Base-by-base conservation (phyloP, 1,140 invertebrate species). In the Leptinotarsa undecemlineata region DNA sequence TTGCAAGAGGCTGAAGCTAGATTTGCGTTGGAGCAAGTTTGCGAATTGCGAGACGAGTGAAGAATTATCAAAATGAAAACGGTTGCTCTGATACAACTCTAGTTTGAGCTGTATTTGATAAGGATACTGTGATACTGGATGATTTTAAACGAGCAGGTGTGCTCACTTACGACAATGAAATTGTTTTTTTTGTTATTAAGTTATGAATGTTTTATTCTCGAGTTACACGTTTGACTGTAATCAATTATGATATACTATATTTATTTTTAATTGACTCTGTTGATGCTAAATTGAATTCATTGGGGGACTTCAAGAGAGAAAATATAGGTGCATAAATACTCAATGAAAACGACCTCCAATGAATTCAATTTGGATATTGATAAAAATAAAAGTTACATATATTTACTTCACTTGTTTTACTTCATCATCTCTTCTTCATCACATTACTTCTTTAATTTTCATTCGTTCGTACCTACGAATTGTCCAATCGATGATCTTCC, bases 111-210 rank as follows among this genome's bases (percentile, higher is more conserved):
- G n/a, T 74, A 69, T 60, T 71, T 76, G 64, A 74, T 71, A 69
- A 76, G 78, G 76, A 79, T 77, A 77, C 78, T 79, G 78, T 79
- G 78, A 79, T 79, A 79, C 72, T 75, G 78, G 77, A 68, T 71
- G 42, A 42, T 62, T 66, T 48, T 19, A 71, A 51, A 63, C 63
- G 62, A 73, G 67, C 48, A 69, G 47, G 61, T 33, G 64, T 47
- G 21, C 72, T 73, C 51, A 74, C 64, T 60, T 67, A 74, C 60
- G 72, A 79, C 64, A 74, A 75, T 64, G 60, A 71, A 20, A 72
- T 71, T 60, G 68, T 51, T 57, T 51, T 51, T 17, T 57, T 57
- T 57, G 51, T 57, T 57, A 57, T 17, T 33, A n/a, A 17, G 5
- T 57, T 57, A 57, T 57, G 5, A 5, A 14, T 57, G 3, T 57